phyloP scores from a whole-genome alignment of 2,113 vertebrate genomes.

The Gila orcuttii region DNA sequence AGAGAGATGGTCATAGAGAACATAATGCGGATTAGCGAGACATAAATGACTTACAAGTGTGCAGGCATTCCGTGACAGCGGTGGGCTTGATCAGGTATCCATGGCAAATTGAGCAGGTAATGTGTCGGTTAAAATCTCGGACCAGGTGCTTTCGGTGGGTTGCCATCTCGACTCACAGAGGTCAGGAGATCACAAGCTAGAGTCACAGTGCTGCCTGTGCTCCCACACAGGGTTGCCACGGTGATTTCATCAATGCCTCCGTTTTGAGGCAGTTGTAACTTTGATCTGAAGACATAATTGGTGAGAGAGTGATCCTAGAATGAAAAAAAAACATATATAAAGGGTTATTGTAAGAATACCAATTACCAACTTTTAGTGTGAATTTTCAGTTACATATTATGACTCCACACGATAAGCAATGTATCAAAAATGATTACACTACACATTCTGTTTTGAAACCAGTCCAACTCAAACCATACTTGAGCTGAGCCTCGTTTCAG shows the following conservation, averaged over 20 bases:
- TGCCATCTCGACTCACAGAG: constrained; percentile 80
- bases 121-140: constrained; percentile 89
- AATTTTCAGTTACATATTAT: not conserved
- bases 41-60: constrained; percentile 83
- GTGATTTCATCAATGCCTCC: constrained; percentile 12
- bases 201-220: constrained; percentile 21
- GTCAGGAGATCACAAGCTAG: constrained; percentile 61
- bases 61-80: constrained; percentile 88
- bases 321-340: not conserved
- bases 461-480: constrained; percentile 23
- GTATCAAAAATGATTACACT: not conserved
- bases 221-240: constrained; percentile 20
- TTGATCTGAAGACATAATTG: constrained; percentile 27
- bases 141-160: constrained; percentile 86
- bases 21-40: not conserved
- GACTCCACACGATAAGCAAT: not conserved
- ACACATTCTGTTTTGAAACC: constrained; percentile 1
- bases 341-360: not conserved
- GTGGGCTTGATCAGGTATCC: constrained; percentile 91
- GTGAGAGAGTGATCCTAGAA: not conserved
- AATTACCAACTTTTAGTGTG: not conserved
- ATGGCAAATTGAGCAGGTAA: constrained; percentile 89
- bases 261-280: not conserved
- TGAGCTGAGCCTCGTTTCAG: not conserved
- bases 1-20: not conserved